A percentile compares a stretch with the other conserved stretches of the same genome.
phyloP scores from a whole-genome alignment of 2,888 invertebrate species.

The Drosophila dives region DNA sequence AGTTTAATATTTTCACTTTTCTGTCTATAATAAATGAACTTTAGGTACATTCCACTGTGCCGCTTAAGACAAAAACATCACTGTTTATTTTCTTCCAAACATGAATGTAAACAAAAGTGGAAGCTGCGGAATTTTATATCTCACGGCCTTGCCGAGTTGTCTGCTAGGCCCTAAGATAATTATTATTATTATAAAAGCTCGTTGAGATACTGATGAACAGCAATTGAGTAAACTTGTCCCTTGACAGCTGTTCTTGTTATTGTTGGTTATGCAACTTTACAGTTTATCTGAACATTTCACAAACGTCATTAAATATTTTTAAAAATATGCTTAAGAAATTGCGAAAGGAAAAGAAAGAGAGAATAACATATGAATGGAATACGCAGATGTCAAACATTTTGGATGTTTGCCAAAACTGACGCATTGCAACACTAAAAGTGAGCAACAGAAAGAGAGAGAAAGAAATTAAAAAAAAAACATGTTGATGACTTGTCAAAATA shows the following conservation, averaged over 20 bases:
- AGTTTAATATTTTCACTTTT: too few species aligned
- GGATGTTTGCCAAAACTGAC: slow-evolving; percentile 56
- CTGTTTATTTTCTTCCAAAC: slow-evolving; percentile 37
- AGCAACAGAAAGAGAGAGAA: slow-evolving; percentile 10
- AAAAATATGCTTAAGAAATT: slow-evolving; percentile 32
- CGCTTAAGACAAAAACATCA: slow-evolving; percentile 38
- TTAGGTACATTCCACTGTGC: slow-evolving; percentile 26
- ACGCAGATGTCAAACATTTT: slow-evolving; percentile 52
- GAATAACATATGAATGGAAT: slow-evolving; percentile 48
- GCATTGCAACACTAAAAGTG: slow-evolving; percentile 45
- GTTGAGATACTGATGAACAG: slow-evolving; percentile 28
- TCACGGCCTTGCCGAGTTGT: slow-evolving; percentile 59
- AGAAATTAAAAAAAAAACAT: slow-evolving; percentile 6
- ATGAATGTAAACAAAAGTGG: slow-evolving; percentile 69
- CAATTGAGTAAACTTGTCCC: slow-evolving; percentile 36
- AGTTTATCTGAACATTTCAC: slow-evolving; percentile 18
- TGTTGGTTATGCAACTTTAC: slow-evolving; percentile 63
- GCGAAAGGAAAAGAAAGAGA: slow-evolving; percentile 21
- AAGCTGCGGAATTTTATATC: slow-evolving; percentile 60
- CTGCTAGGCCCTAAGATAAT: slow-evolving; percentile 18
- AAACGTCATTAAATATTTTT: slow-evolving; percentile 46
- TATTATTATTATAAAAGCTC: slow-evolving; percentile 35
- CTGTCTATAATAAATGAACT: background rate
- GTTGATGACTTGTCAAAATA: slow-evolving; percentile 25
- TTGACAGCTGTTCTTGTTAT: slow-evolving; percentile 15